These are phyloP conservation scores for Orestias chungarensis DNA, from an alignment of 2,797 vertebrate species.

Conservation along the genomic window DNA sequence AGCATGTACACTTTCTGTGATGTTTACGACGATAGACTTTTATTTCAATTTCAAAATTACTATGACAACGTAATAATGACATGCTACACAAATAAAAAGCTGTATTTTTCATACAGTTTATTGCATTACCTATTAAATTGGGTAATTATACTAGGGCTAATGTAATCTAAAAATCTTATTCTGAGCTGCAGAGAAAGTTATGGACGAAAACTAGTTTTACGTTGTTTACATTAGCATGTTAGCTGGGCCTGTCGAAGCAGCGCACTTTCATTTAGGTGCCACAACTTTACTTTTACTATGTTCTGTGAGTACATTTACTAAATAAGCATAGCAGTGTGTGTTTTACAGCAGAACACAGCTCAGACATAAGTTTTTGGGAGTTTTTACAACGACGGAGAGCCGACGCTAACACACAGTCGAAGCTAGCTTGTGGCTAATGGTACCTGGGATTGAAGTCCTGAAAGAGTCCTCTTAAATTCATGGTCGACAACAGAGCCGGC, in stretches of 20 bases:
- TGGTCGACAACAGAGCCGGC: conserved; percentile 26
- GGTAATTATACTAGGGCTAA: neutral
- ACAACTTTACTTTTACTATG: neutral
- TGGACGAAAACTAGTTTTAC: neutral
- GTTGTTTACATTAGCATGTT: conserved; percentile 5
- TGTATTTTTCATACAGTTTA: too few species aligned
- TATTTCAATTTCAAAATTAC: neutral
- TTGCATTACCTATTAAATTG: too few species aligned
- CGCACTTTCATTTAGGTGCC: neutral
- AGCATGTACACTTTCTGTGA: too few species aligned
- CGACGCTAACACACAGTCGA: conserved; percentile 12
- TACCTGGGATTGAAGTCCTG: conserved; percentile 80
- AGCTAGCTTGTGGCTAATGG: conserved; percentile 19
- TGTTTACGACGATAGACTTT: neutral
- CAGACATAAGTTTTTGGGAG: neutral
- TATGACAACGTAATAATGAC: neutral
- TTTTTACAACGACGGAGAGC: neutral
- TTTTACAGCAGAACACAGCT: accelerated
- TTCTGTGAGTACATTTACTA: neutral
- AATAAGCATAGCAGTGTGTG: accelerated
- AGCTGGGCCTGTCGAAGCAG: conserved; percentile 6
- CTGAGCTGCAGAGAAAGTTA: neutral
- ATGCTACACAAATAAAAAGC: neutral
- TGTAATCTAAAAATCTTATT: neutral
- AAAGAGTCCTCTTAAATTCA: conserved; percentile 77